Percentiles rank a stretch among this genome's conserved stretches.
These are phyloP conservation scores for Cettia cetti DNA, from an alignment of 2,113 vertebrate genomes.

Conservation along the genomic window DNA sequence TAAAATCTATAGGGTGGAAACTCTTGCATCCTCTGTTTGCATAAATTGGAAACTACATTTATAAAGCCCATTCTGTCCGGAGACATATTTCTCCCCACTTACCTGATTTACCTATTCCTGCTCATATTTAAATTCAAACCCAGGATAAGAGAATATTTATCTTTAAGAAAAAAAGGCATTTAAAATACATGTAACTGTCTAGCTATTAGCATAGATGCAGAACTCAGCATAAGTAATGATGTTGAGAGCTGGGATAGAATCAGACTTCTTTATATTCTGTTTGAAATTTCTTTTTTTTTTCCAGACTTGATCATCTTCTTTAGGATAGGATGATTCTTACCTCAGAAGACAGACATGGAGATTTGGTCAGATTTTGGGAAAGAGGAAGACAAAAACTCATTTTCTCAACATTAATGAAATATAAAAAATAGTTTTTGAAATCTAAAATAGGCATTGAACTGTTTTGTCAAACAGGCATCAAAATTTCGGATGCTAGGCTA, in stretches of 20 bases:
- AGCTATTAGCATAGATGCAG: background rate
- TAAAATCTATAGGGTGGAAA: background rate
- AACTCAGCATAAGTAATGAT: background rate
- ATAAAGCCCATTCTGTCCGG: background rate
- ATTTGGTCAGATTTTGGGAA: background rate
- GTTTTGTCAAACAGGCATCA: background rate
- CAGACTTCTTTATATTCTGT: background rate
- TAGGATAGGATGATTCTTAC: background rate
- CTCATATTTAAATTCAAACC: background rate
- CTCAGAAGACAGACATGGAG: background rate
- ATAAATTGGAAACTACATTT: background rate
- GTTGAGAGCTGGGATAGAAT: background rate
- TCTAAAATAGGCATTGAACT: background rate
- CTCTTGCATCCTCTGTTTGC: background rate
- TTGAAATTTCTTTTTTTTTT: background rate
- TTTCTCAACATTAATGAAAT: background rate
- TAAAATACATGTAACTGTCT: background rate
- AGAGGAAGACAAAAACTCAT: background rate
- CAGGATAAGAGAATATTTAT: background rate
- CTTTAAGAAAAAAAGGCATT: background rate
- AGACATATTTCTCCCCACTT: background rate
- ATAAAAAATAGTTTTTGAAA: background rate
- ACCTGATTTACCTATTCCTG: background rate
- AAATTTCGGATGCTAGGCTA: background rate
- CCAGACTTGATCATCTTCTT: background rate